A percentile compares a stretch with the other conserved stretches of the same genome.
Conservation (phyloP, 1,140 invertebrate genomes). For the Goniozus legneri region DNA sequence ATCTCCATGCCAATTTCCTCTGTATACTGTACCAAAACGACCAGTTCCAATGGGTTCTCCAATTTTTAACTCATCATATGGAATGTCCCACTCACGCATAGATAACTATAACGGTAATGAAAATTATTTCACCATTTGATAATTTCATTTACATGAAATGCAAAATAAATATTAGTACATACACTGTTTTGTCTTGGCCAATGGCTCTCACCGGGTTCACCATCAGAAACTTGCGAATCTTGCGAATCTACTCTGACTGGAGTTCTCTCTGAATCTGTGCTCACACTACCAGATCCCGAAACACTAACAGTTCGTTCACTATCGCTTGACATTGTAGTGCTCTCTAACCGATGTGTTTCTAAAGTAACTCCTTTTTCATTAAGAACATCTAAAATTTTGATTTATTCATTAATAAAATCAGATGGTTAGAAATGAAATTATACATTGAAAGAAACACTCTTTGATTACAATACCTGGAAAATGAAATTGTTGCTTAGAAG, state of each 20-base stretch:
- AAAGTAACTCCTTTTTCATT: constrained; percentile 57
- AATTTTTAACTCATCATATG: constrained; percentile 87
- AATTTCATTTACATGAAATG: constrained; percentile 4
- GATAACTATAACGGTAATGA: constrained; percentile 64
- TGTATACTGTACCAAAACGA: constrained; percentile 90
- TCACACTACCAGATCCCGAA: constrained; percentile 66
- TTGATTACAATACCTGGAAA: constrained; percentile 68
- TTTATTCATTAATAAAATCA: no score
- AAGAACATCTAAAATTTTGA: no score
- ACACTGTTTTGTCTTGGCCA: constrained; percentile 91
- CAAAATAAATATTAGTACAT: constrained; percentile 41
- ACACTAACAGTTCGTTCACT: constrained; percentile 81
- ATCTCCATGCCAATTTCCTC: constrained; percentile 96
- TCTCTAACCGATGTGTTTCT: constrained; percentile 62
- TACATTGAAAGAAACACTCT: constrained; percentile 1
- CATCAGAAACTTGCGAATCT: constrained; percentile 78
- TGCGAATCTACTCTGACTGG: constrained; percentile 80
- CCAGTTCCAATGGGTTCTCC: constrained; percentile 86
- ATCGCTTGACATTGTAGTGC: constrained; percentile 73
- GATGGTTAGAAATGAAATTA: constrained; percentile 43
- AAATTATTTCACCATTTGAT: constrained; percentile 7
- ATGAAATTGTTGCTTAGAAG: constrained; percentile 71
- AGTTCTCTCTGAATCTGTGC: constrained; percentile 80
- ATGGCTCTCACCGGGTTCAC: constrained; percentile 58
- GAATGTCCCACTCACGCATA: constrained; percentile 96